These are phyloP conservation scores for Gymnobelideus leadbeateri DNA, from an alignment of 2,113 vertebrate species.

Conservation along the genomic window DNA sequence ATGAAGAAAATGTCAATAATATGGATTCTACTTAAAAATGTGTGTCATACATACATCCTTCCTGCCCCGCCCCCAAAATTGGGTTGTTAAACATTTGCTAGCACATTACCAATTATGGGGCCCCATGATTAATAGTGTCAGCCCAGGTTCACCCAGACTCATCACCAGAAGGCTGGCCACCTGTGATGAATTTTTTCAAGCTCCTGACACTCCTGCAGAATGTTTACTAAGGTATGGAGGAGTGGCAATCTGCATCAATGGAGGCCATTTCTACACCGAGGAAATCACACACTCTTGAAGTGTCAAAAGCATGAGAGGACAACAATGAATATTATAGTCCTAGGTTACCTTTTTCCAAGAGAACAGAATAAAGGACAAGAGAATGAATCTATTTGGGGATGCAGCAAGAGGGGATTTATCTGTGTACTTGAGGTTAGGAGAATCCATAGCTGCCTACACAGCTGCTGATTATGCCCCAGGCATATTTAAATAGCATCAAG, in stretches of 20 bases:
- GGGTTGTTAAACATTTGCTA: background rate
- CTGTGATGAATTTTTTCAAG: background rate
- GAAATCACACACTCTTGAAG: background rate
- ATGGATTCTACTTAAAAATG: background rate
- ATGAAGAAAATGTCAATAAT: background rate
- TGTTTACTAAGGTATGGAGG: background rate
- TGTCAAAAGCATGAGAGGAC: background rate
- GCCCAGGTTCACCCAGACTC: background rate
- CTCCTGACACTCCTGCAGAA: background rate
- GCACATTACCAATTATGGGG: background rate
- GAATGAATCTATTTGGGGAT: background rate
- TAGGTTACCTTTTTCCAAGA: too few relatives aligned
- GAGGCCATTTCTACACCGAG: background rate
- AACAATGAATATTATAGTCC: background rate
- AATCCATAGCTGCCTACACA: background rate
- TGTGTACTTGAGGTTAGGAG: background rate
- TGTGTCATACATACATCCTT: background rate
- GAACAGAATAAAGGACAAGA: background rate
- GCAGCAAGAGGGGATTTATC: background rate
- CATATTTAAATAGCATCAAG: background rate
- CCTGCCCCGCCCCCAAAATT: background rate
- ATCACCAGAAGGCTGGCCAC: background rate
- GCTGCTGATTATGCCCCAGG: background rate
- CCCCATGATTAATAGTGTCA: background rate
- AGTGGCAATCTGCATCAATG: background rate